Evolutionary conservation across 2,888 invertebrate genomes (phyloP), one percentile per base, ranked within the genome.

Genomic region (Marronus borbonicus): DNA sequence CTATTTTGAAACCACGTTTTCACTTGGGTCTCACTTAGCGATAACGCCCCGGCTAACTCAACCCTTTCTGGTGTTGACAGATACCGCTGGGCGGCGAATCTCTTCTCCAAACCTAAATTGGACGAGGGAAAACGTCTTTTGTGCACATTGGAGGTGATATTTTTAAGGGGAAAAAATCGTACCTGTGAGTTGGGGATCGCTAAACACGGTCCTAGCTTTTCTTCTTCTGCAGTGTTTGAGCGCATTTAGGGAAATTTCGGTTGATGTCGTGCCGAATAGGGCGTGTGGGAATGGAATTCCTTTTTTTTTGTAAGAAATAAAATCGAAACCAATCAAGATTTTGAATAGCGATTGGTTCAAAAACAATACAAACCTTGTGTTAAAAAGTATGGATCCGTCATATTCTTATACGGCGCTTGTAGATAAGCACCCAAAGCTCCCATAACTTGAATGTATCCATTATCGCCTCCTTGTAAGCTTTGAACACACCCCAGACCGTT

Each of bases 1-100:
- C 98, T 90, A 89, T 98, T 98, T 90, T 98, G 98, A 89, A 98
- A 98, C 98, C 98, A 98, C 80, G 98, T 98, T 90, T 98, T 98
- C 81, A 98, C 89, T 81, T 98, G 94, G 0, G 98, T 98, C 90
- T 98, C 98, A 14, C 98, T 98, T 20, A 98, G 91, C 87, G 95
- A 97, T 69, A 98, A 91, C 0, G 97, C 97, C 0, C 95, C 94
- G 0, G 98, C 98, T 78, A 98, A 90, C 88, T 98, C 98, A 12
- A 98, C 97, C 5, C 98, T 91, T 88, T 98, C 98, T 0, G 98
- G 98, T 0, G 98, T 98, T 20, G 97, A 98, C 1, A 98, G 92
- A 89, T 98, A 98, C 78, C 98, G 91, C 88, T 98, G 98, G 1
- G 96, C 94, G 85, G 98, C 98, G 88, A 98, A 98, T 68, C 98